These are phyloP conservation scores for Antheraea mylitta DNA, from an alignment of 1,140 invertebrate genomes.

Conservation along the genomic window DNA sequence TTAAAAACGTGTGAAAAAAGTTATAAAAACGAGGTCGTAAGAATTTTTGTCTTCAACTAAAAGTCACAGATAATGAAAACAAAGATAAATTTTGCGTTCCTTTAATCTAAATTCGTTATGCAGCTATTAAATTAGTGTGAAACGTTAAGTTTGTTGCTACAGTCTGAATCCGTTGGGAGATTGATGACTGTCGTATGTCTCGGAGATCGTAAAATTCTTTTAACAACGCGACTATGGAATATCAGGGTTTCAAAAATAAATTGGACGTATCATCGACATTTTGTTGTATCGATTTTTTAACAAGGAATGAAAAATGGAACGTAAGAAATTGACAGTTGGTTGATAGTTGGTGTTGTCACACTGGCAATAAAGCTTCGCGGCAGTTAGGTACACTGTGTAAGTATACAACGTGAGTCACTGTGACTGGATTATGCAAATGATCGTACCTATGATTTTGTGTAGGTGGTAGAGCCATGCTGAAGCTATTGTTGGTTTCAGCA, in stretches of 20 bases:
- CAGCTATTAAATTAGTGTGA: conserved; percentile 14
- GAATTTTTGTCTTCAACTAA: conserved; percentile 59
- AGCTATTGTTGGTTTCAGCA: no score
- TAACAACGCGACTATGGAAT: not conserved
- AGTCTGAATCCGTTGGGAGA: conserved; percentile 71
- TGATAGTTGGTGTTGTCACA: no score
- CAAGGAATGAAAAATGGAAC: not conserved
- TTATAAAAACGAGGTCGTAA: conserved; percentile 56
- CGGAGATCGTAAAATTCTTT: conserved; percentile 26
- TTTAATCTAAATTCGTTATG: conserved; percentile 16
- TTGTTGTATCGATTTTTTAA: not conserved
- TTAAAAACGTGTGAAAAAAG: conserved; percentile 65
- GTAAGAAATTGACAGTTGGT: no score
- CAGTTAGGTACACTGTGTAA: no score
- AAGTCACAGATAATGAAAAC: conserved; percentile 59
- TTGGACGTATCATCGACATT: not conserved
- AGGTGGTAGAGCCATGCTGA: no score
- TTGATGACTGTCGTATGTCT: conserved; percentile 61
- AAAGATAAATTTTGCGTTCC: conserved; percentile 34
- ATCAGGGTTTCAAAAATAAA: not conserved
- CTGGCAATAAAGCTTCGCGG: no score
- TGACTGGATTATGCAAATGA: no score
- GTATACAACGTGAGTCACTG: no score
- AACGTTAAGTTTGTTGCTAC: conserved; percentile 22
- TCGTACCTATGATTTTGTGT: no score